A percentile compares a stretch with the other conserved stretches of the same genome.
phyloP scores from a whole-genome alignment of 2,888 invertebrate species.

The Spodoptera exigua region DNA sequence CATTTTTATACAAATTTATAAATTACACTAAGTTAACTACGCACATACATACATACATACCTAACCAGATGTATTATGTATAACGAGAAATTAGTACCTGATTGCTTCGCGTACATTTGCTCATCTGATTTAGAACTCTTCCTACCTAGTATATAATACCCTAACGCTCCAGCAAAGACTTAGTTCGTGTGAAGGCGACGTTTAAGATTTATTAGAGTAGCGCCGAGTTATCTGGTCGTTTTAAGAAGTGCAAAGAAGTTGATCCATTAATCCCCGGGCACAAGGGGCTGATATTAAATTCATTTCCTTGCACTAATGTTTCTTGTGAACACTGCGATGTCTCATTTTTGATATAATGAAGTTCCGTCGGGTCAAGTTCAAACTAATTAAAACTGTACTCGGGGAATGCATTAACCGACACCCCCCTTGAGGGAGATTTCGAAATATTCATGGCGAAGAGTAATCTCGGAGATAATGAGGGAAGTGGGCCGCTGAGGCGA shows the following conservation, averaged over 20 bases:
- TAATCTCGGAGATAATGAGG: conserved; percentile 62
- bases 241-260: conserved; percentile 31
- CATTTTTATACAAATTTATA: too few relatives aligned
- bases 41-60: too few relatives aligned
- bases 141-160: conserved; percentile 7
- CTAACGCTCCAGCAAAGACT: background rate
- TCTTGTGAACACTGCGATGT: conserved; percentile 34
- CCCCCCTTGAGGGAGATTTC: conserved; percentile 28
- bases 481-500: conserved; percentile 59
- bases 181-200: conserved; percentile 2
- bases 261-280: conserved; percentile 41
- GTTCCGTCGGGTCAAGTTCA: conserved; percentile 60
- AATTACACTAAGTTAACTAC: too few relatives aligned
- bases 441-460: conserved; percentile 62
- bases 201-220: conserved; percentile 26
- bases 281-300: conserved; percentile 36
- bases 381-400: conserved; percentile 62
- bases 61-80: too few relatives aligned
- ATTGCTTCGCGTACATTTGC: too few relatives aligned
- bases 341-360: conserved; percentile 57
- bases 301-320: conserved; percentile 41
- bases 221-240: conserved; percentile 16
- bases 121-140: background rate
- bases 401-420: conserved; percentile 51
- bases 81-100: too few relatives aligned